These are phyloP conservation scores for Bos indicus DNA, from an alignment of 2,113 vertebrate genomes.

Conservation along the genomic window DNA sequence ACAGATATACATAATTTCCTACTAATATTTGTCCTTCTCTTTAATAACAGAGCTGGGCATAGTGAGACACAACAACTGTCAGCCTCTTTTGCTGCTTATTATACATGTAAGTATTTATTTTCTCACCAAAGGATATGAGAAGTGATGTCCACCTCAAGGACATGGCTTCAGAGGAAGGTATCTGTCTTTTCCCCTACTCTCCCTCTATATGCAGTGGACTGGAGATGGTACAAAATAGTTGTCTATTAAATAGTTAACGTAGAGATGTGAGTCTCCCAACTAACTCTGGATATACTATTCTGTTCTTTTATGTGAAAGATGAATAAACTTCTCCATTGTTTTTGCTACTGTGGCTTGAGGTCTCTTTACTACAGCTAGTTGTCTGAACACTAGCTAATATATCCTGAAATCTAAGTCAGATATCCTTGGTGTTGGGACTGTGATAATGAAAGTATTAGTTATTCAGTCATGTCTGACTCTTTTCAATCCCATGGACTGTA, in stretches of 20 bases:
- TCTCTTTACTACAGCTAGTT: neutral
- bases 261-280: neutral
- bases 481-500: neutral
- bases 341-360: neutral
- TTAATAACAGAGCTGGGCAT: neutral
- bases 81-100: neutral
- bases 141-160: neutral
- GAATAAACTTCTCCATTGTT: neutral
- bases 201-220: neutral
- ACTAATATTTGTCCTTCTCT: neutral
- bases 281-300: neutral
- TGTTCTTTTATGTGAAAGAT: neutral
- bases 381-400: neutral
- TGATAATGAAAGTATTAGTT: neutral
- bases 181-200: neutral
- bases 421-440: neutral
- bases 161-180: neutral
- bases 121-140: neutral
- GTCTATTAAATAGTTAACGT: neutral
- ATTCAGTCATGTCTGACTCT: neutral
- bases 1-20: neutral
- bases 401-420: neutral
- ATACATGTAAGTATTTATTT: neutral
- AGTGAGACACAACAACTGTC: neutral
- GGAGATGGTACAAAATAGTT: neutral